phyloP scores from a whole-genome alignment of 2,888 invertebrate species.

The Cistogaster globosa region DNA sequence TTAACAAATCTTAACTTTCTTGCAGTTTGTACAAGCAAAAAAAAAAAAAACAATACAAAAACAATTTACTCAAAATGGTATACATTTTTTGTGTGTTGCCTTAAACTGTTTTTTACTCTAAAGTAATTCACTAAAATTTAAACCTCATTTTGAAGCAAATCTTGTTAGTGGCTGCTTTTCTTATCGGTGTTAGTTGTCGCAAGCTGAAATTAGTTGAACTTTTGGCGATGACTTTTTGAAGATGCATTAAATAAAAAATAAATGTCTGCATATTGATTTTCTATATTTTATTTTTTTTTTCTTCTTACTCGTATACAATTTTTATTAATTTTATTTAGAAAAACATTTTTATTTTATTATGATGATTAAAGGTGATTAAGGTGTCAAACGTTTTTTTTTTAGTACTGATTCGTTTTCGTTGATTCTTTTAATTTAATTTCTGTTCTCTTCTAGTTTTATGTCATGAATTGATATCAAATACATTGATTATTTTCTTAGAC shows the following conservation, averaged over 20 bases:
- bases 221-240: constrained; percentile 55
- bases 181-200: constrained; percentile 66
- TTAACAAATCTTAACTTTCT: background rate
- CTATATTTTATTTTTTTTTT: background rate
- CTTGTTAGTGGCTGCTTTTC: constrained; percentile 20
- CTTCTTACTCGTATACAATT: background rate
- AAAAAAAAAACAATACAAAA: too few relatives aligned
- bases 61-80: constrained; percentile 41
- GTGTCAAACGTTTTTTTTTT: constrained; percentile 51
- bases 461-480: constrained; percentile 42
- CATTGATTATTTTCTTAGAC: constrained; percentile 47
- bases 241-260: constrained; percentile 31
- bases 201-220: constrained; percentile 64
- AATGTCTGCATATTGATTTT: background rate
- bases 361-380: constrained; percentile 7
- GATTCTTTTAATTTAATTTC: background rate
- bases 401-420: too few relatives aligned
- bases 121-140: constrained; percentile 53
- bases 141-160: constrained; percentile 24
- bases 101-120: too few relatives aligned
- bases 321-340: constrained; percentile 6
- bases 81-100: constrained; percentile 3
- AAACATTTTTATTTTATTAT: background rate
- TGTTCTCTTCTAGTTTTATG: constrained; percentile 25
- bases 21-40: constrained; percentile 9